Base-by-base conservation (phyloP, 2,113 vertebrate species). In the Perognathus longimembris region DNA sequence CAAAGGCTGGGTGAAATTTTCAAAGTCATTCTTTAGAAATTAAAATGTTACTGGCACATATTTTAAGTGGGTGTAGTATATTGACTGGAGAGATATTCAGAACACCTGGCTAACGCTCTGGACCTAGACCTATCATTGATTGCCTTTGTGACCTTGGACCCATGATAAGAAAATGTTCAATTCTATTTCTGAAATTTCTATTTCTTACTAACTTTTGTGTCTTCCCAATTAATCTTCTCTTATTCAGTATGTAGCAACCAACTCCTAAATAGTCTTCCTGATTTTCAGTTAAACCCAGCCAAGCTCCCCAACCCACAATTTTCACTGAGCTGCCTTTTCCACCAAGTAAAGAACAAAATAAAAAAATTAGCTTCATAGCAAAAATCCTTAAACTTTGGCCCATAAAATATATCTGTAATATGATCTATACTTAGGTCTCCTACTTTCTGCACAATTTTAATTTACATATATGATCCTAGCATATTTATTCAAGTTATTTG, bases 21-120 rank as follows among this genome's bases (percentile, higher is more conserved):
- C 73, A 92, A 95, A 88, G 76, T 95, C 86, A 88, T 95, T 91
- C 70, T 79, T 94, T 32, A 92, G 85, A 90, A 42, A 73, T 89
- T 88, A 91, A 92, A 94, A 77, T 86, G 45, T 28, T 85, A 76
- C 54, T 90, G 34, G 38, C 3, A 89, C 64, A 84, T 89, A 89
- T 91, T 73, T 90, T 83, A 88, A 94, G 15, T 84, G 3, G 20
- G 92, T 78, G 10, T 18, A 93, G 11, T 82, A 70, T 82, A 78
- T 38, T 92, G 84, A 91, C 61, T 90, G 9, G 38, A 93, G 93
- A 88, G 38, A 61, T 67, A 83, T 4, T 61, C 64, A 84, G 15
- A 94, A 77, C 63, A 88, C 64, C 36, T 66, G 11, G 26, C 50
- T 94, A 40, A 40, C 81, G 63, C 45, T 71, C 61, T 69, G 70